Base-by-base conservation (phyloP, 2,888 invertebrate genomes). In the Lamproptera curius region DNA sequence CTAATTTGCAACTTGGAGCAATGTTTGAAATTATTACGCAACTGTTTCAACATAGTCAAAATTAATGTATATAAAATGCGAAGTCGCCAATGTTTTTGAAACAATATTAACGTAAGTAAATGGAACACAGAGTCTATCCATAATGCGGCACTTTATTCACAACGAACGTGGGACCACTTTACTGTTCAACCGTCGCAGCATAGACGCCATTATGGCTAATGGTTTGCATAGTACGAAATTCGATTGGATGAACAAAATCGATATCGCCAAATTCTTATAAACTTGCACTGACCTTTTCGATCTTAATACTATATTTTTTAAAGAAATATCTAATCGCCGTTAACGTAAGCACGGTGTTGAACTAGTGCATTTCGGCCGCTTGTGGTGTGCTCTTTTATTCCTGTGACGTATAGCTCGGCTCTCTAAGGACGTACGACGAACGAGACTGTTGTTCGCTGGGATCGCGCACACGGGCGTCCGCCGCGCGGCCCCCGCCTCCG, bases 281-380 rank as follows among this genome's bases (percentile, higher is more conserved):
- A 70, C 57, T 63, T 62, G 52, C 71, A 80, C 80, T 80, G 73
- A 80, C 80, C 80, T 80, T 67, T 64, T 61, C 39, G 46, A 52
- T 53, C 55, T 57, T 57, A 58, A 59, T 52, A 53, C n/a, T n/a
- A 54, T 59, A 56, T 57, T 53, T 62, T 64, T 42, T 46, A 56
- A 51, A 13, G 56, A 56, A 52, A 51, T 58, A 54, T 52, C 37
- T 69, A 65, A 56, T 63, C 64, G 71, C 67, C 63, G 60, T 49
- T 61, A 61, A 58, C 59, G 55, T 61, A 50, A 65, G 67, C 65
- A 62, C 59, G 23, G 41, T 40, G 53, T 26, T 40, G 53, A 59
- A 37, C 16, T 42, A 55, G 59, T 58, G 56, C 70, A 76, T 73
- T 67, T 62, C 70, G 35, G 26, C 36, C 17, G 40, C 20, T 46